Conservation (phyloP, 2,797 vertebrate species). For the Tympanoctomys barrerae region DNA sequence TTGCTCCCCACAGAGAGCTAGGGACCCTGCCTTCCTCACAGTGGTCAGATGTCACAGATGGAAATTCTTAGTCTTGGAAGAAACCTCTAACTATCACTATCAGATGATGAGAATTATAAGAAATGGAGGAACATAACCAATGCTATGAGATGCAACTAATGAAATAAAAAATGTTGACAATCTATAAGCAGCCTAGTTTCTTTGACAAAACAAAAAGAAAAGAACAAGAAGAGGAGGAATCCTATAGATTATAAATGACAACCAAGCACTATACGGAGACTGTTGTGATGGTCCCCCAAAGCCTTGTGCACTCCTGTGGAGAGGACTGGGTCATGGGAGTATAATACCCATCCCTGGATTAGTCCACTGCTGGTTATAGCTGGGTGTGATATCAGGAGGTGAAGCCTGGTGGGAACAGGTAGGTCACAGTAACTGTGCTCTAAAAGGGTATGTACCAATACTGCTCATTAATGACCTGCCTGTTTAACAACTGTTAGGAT, state of each 20-base stretch:
- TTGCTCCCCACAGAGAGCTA: not conserved
- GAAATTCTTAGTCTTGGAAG: not conserved
- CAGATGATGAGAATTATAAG: not conserved
- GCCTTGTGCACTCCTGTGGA: not conserved
- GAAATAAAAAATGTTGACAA: constrained; percentile 47
- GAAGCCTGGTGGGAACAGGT: not conserved
- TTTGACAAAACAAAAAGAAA: constrained; percentile 11
- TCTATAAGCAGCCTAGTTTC: not conserved
- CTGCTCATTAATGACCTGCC: not conserved
- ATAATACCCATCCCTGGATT: not conserved
- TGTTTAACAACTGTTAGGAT: not conserved
- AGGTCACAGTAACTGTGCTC: not conserved
- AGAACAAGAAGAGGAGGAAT: not conserved
- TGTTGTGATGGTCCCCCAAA: not conserved
- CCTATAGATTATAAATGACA: not conserved
- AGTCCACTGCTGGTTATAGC: not conserved
- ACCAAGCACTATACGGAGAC: not conserved
- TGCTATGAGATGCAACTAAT: not conserved
- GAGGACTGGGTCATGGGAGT: not conserved
- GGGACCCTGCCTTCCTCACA: not conserved
- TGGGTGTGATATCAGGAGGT: not conserved
- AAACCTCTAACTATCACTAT: not conserved
- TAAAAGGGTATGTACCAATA: not conserved
- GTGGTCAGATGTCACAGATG: not conserved
- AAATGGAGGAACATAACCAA: not conserved